phyloP scores from a whole-genome alignment of 2,888 invertebrate genomes.

The Phytoseiulus persimilis region DNA sequence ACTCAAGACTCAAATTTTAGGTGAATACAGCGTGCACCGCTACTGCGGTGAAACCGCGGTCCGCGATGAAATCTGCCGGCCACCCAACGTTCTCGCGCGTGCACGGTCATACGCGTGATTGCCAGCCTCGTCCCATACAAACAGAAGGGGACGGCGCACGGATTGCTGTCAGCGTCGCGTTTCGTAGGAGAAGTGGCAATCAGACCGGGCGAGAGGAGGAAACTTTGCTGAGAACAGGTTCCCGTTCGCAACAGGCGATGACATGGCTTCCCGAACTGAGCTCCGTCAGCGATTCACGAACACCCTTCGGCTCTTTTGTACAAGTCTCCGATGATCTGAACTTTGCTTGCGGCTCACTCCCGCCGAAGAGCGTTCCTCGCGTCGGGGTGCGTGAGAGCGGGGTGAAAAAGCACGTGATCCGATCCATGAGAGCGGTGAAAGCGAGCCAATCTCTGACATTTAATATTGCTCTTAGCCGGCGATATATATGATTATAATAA shows the following conservation, averaged over 20 bases:
- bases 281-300: too few relatives aligned
- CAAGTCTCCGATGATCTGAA: too few relatives aligned
- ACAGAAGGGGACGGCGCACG: neutral
- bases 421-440: neutral
- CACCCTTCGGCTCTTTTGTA: too few relatives aligned
- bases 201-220: neutral
- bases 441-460: conserved; percentile 15
- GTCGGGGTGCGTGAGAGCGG: too few relatives aligned
- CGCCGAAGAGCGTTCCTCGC: too few relatives aligned
- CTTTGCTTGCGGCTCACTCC: too few relatives aligned
- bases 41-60: neutral
- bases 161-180: neutral
- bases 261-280: too few relatives aligned
- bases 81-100: neutral
- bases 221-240: neutral
- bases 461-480: neutral
- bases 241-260: too few relatives aligned
- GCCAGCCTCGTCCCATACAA: neutral
- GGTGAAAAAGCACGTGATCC: too few relatives aligned
- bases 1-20: conserved; percentile 22
- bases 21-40: neutral
- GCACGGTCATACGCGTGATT: neutral
- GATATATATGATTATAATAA: neutral
- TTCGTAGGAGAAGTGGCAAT: too few relatives aligned
- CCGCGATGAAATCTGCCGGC: neutral